These are phyloP conservation scores for Acrobasis consociella DNA, from an alignment of 2,888 invertebrate species.

Conservation along the genomic window DNA sequence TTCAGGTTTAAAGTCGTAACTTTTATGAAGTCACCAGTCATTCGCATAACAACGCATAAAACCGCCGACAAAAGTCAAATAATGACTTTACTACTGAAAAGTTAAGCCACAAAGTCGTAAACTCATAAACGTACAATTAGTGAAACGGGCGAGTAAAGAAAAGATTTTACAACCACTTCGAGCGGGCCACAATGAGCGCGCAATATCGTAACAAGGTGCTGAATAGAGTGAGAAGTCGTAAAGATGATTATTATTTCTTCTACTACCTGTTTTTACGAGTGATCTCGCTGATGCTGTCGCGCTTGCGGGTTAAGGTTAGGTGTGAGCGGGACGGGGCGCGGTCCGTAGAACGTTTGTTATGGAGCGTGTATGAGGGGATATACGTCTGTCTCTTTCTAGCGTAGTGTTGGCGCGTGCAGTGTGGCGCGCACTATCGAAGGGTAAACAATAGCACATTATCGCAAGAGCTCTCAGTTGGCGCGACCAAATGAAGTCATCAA, in stretches of 20 bases:
- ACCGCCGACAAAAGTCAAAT: constrained; percentile 64
- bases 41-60: constrained; percentile 42
- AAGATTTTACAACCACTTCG: constrained; percentile 82
- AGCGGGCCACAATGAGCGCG: constrained; percentile 80
- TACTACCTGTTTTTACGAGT: constrained; percentile 83
- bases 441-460: constrained; percentile 83
- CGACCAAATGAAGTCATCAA: constrained; percentile 82
- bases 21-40: constrained; percentile 27
- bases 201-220: constrained; percentile 83
- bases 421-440: constrained; percentile 79
- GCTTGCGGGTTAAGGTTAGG: constrained; percentile 41
- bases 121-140: constrained; percentile 83
- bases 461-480: constrained; percentile 73
- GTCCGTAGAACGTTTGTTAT: constrained; percentile 58
- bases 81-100: constrained; percentile 72
- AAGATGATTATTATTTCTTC: constrained; percentile 84
- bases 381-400: constrained; percentile 65
- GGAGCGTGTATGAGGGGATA: constrained; percentile 50
- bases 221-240: constrained; percentile 84
- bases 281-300: constrained; percentile 63
- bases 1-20: constrained; percentile 22
- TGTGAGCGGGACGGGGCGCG: constrained; percentile 59
- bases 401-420: constrained; percentile 75
- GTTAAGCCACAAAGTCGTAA: constrained; percentile 79
- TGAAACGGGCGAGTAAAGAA: constrained; percentile 81